These are phyloP conservation scores for Pristionchus entomophagus DNA, from an alignment of 2,888 invertebrate genomes.

Conservation along the genomic window DNA sequence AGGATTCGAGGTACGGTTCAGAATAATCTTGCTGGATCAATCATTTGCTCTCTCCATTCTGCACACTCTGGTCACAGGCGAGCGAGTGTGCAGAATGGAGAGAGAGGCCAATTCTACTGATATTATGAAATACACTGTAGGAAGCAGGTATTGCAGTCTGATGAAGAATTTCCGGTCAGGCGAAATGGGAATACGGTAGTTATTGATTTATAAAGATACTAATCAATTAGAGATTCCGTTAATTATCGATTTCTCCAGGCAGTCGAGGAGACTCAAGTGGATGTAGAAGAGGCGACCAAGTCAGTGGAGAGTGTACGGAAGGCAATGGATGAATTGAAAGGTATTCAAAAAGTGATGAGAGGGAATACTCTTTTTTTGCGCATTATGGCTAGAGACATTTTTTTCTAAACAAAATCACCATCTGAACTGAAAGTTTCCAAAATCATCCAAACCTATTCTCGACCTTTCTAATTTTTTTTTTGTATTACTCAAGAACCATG, in stretches of 20 bases:
- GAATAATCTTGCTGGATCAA: neutral
- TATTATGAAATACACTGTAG: too few relatives aligned
- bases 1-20: slow-evolving; percentile 83
- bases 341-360: slow-evolving; percentile 41
- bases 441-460: too few relatives aligned
- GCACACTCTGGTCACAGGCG: neutral
- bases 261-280: slow-evolving; percentile 49
- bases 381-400: neutral
- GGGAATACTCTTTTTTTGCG: neutral
- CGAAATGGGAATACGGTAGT: neutral
- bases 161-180: neutral
- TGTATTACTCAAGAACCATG: too few relatives aligned
- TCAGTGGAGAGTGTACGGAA: neutral
- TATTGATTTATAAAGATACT: neutral
- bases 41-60: neutral
- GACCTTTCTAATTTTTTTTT: too few relatives aligned
- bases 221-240: neutral
- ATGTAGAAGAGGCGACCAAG: neutral
- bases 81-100: neutral
- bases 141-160: neutral
- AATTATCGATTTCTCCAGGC: slow-evolving; percentile 73
- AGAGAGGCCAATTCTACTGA: neutral
- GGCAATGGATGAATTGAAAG: slow-evolving; percentile 42
- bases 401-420: neutral
- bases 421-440: neutral